Evolutionary conservation across 53 echinoderm and acorn worm genomes (phyloP), one percentile per base, ranked within the genome.

Genomic region (Pentamera pediparva): DNA sequence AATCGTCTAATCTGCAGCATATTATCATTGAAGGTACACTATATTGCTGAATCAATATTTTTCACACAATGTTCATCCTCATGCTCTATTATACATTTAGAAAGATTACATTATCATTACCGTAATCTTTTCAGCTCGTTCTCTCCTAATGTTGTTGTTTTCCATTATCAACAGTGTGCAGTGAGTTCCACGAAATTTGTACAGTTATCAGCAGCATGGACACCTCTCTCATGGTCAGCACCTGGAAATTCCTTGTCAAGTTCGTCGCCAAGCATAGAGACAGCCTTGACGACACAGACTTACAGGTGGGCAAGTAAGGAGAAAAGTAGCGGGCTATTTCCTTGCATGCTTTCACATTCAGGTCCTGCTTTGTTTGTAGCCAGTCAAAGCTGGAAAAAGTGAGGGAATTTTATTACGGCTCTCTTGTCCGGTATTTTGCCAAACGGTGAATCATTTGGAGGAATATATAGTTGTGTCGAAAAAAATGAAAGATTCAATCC

Each of bases 181-280:
- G 20, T 54, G 86, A 76, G 4, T 87, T 95, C 60, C 90, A 95
- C 65, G 85, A 82, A 21, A 26, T 95, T 40, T 95, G 96, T 71
- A 30, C 59, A 41, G 82, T 95, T 70, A 95, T 95, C 12, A 82
- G 90, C 31, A 79, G 79, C 49, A 90, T 95, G 90, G 96, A 95
- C 41, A 82, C 82, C 27, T 87, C 91, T 3, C 72, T 95, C 36
- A 63, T 91, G 62, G 85, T 85, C 18, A 82, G 85, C 36, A 85
- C 90, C 5, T 95, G 90, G 96, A 85, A 84, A 38, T 84, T 90
- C 25, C 83, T 95, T 5, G 83, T 91, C 26, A 87, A 95, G 71
- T 28, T 88, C 30, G 62, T 78, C 60, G 85, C 81, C 73, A 95
- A 88, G 61, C 90, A 91, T 78, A 95, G 88, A 56, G 77, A 84